Conservation (phyloP, 2,113 vertebrate genomes). For the Columbina picui region DNA sequence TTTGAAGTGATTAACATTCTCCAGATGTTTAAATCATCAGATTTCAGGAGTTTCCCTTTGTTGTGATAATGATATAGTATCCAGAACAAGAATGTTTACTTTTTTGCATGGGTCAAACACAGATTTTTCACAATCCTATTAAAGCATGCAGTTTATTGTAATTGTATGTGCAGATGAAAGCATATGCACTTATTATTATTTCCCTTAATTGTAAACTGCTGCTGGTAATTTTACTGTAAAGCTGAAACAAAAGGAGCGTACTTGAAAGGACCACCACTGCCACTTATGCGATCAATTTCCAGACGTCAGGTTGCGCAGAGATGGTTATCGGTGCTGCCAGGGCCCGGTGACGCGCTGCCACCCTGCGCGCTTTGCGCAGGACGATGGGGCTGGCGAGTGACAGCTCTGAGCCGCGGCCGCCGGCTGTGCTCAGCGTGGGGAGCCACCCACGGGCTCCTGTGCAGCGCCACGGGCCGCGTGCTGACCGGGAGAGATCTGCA, state of each 20-base stretch:
- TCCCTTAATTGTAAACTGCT: conserved; percentile 89
- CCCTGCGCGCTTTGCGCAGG: conserved; percentile 46
- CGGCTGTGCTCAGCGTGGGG: conserved; percentile 6
- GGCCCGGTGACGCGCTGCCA: conserved; percentile 75
- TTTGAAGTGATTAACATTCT: conserved; percentile 89
- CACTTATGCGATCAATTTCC: conserved; percentile 83
- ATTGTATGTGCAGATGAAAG: conserved; percentile 89
- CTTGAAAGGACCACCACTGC: conserved; percentile 85
- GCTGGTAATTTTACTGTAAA: conserved; percentile 84
- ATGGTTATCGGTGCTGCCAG: conserved; percentile 74
- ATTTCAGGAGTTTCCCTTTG: conserved; percentile 90
- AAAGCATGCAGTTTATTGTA: conserved; percentile 81
- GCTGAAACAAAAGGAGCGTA: conserved; percentile 76
- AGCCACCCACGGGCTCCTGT: not conserved
- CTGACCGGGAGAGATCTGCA: not conserved
- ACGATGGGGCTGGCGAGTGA: no score
- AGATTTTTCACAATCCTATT: conserved; percentile 87
- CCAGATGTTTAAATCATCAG: conserved; percentile 89
- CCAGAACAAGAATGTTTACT: conserved; percentile 90
- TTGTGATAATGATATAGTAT: conserved; percentile 92
- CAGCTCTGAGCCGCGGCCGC: conserved; percentile 52
- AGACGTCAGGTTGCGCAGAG: conserved; percentile 76
- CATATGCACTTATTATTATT: conserved; percentile 85
- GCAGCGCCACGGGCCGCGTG: not conserved
- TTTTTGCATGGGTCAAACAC: conserved; percentile 86